Conservation (phyloP, 2,113 vertebrate species). For the Oncorhynchus gorbuscha region DNA sequence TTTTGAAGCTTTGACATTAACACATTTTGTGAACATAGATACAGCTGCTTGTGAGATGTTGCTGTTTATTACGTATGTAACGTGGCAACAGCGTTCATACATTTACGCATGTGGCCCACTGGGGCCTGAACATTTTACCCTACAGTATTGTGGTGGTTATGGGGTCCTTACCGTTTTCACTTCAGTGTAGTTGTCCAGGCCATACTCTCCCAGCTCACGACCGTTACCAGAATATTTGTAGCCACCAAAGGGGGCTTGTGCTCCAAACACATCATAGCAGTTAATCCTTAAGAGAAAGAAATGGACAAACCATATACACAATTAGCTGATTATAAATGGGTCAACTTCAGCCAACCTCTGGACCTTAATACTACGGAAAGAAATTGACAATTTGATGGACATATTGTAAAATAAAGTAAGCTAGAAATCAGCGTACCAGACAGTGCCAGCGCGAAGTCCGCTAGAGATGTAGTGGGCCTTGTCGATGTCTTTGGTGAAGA, state of each 20-base stretch:
- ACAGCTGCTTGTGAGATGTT: neutral
- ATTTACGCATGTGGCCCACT: too few relatives aligned
- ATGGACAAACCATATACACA: neutral
- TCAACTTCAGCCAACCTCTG: neutral
- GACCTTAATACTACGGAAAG: too few relatives aligned
- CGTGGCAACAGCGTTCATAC: neutral
- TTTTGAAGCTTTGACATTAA: neutral
- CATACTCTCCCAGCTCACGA: slow-evolving; percentile 90
- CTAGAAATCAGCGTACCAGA: slow-evolving; percentile 76
- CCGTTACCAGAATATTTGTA: slow-evolving; percentile 92
- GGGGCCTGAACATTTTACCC: too few relatives aligned
- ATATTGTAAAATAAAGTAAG: too few relatives aligned
- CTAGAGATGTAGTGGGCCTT: slow-evolving; percentile 89
- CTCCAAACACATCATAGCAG: slow-evolving; percentile 90
- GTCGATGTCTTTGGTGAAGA: slow-evolving; percentile 91
- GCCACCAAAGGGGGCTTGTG: slow-evolving; percentile 91
- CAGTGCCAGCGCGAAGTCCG: slow-evolving; percentile 87
- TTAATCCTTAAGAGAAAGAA: slow-evolving; percentile 82
- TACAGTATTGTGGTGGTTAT: neutral
- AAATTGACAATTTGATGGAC: neutral
- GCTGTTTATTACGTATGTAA: too few relatives aligned
- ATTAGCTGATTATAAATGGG: neutral
- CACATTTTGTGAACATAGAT: neutral
- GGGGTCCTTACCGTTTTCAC: slow-evolving; percentile 86
- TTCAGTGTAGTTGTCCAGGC: slow-evolving; percentile 88